A percentile compares a stretch with the other conserved stretches of the same genome.
These are phyloP conservation scores for Montifringilla adamsi DNA, from an alignment of 2,113 vertebrate genomes.

Conservation along the genomic window DNA sequence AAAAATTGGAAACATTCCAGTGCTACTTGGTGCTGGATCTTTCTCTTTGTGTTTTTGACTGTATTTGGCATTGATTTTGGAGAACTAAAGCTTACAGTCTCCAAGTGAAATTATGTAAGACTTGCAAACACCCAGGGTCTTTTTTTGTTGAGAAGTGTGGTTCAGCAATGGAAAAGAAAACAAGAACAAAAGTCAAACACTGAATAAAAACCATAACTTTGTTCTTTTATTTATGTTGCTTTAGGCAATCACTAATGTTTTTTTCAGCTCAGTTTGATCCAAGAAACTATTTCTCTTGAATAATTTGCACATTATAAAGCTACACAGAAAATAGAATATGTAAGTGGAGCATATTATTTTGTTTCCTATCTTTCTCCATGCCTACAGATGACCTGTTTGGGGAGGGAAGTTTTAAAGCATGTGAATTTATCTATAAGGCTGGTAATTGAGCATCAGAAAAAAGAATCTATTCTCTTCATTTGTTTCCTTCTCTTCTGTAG, in stretches of 20 bases:
- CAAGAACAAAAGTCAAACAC: conserved; percentile 23
- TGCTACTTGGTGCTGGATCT: background rate
- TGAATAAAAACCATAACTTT: background rate
- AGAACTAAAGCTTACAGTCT: background rate
- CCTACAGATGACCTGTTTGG: background rate
- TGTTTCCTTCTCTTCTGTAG: background rate
- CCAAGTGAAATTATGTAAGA: conserved; percentile 5
- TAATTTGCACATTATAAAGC: conserved; percentile 10
- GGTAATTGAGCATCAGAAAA: background rate
- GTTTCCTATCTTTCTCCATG: background rate
- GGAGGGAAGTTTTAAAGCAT: background rate
- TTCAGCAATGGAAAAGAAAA: conserved; percentile 19
- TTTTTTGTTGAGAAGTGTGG: background rate
- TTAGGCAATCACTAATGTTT: conserved; percentile 26
- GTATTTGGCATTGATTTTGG: background rate
- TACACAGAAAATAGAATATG: conserved; percentile 14
- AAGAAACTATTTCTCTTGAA: conserved; percentile 42
- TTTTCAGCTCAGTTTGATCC: conserved; percentile 43
- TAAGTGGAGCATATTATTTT: conserved; percentile 2
- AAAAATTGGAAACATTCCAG: background rate
- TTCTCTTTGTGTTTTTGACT: background rate
- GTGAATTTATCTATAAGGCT: background rate
- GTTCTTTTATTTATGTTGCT: conserved; percentile 61
- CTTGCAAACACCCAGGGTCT: background rate
- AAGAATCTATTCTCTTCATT: background rate